Conservation (phyloP, 2,797 vertebrate genomes). For the Sebastes minor region DNA sequence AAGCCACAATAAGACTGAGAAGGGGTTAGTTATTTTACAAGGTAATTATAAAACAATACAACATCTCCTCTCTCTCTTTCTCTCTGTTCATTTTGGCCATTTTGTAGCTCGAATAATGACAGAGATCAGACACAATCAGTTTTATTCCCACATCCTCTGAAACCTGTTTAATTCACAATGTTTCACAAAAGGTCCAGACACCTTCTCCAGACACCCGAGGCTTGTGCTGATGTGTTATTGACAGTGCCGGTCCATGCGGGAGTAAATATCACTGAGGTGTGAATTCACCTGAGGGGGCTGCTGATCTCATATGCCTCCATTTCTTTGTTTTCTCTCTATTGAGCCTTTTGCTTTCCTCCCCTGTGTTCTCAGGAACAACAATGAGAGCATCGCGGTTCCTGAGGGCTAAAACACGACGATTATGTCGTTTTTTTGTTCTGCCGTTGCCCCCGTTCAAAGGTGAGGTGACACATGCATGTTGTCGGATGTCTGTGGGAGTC, state of each 20-base stretch:
- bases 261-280: slow-evolving; percentile 66
- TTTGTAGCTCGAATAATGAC: neutral
- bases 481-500: slow-evolving; percentile 5
- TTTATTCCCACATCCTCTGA: neutral
- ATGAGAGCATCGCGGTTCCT: neutral
- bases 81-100: neutral
- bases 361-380: neutral
- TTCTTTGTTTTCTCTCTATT: slow-evolving; percentile 6
- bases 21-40: neutral
- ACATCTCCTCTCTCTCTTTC: neutral
- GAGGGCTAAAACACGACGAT: neutral
- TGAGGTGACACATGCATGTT: slow-evolving; percentile 28
- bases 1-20: neutral
- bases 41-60: neutral
- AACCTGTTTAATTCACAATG: slow-evolving; percentile 32
- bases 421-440: neutral
- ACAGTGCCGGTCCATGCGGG: slow-evolving; percentile 31
- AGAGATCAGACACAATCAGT: neutral
- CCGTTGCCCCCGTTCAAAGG: slow-evolving; percentile 26
- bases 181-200: slow-evolving; percentile 15
- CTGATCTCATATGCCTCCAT: slow-evolving; percentile 41
- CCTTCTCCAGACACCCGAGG: slow-evolving; percentile 35
- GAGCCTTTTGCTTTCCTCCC: neutral
- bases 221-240: slow-evolving; percentile 56
- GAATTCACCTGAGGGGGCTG: slow-evolving; percentile 50